A percentile compares a stretch with the other conserved stretches of the same genome.
Evolutionary conservation across 2,797 vertebrate genomes (phyloP).

Genomic region (Sebastes baramenuke): DNA sequence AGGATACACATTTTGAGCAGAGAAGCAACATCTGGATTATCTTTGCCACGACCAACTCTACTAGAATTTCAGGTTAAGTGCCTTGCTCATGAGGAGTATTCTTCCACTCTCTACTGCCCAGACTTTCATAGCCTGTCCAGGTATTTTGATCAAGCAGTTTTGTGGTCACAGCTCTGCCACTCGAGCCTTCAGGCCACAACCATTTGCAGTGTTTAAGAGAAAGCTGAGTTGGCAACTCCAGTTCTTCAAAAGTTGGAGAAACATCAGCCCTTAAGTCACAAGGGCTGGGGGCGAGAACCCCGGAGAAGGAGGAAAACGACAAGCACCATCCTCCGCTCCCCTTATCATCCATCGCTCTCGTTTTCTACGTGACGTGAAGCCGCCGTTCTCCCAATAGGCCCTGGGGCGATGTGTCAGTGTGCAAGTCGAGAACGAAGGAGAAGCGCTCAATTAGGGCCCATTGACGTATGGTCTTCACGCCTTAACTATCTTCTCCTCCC

Average conservation of each 20-base stretch:
- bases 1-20: background rate
- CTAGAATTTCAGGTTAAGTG: background rate
- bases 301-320: conserved; percentile 35
- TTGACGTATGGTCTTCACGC: conserved; percentile 62
- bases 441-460: conserved; percentile 68
- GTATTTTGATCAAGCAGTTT: conserved; percentile 34
- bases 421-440: conserved; percentile 58
- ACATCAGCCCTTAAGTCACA: conserved; percentile 45
- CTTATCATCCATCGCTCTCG: conserved; percentile 55
- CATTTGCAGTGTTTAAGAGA: conserved; percentile 54
- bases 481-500: conserved; percentile 53
- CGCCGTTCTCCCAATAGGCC: conserved; percentile 57
- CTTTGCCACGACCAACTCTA: background rate
- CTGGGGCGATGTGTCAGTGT: conserved; percentile 58
- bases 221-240: conserved; percentile 52
- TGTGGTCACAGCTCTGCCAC: conserved; percentile 37
- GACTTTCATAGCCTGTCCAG: conserved; percentile 9
- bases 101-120: background rate
- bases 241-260: conserved; percentile 50
- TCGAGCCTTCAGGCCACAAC: conserved; percentile 30
- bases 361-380: conserved; percentile 56
- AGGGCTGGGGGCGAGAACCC: conserved; percentile 19
- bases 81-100: conserved; percentile 8
- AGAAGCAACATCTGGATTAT: background rate
- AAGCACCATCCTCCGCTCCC: conserved; percentile 27